Conservation (phyloP, 2,888 invertebrate genomes). For the Eupithecia centaureata region DNA sequence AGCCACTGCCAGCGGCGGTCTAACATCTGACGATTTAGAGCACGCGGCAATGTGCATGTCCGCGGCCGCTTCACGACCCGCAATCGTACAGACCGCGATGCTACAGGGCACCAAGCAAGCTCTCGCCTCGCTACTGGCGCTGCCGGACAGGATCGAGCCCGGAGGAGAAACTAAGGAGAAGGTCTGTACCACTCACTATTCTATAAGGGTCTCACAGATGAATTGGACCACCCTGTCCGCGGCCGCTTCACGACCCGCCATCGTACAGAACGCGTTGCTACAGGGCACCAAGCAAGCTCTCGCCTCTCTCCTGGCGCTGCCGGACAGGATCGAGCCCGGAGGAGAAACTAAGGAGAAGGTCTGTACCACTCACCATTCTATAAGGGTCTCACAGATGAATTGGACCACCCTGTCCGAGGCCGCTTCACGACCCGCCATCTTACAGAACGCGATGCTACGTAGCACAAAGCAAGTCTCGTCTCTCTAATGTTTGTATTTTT, state of each 20-base stretch:
- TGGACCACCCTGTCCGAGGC: constrained; percentile 89
- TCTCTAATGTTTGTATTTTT: constrained; percentile 81
- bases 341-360: constrained; percentile 12
- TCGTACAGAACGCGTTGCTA: constrained; percentile 83
- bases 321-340: constrained; percentile 83
- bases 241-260: constrained; percentile 83
- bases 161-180: constrained; percentile 54
- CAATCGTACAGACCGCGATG: constrained; percentile 78
- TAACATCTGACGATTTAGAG: constrained; percentile 98
- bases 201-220: constrained; percentile 85
- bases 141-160: constrained; percentile 86
- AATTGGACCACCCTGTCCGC: constrained; percentile 92
- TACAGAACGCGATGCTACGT: constrained; percentile 84
- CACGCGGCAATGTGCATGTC: constrained; percentile 92
- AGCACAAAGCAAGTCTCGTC: constrained; percentile 85
- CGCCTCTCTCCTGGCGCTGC: constrained; percentile 88
- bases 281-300: constrained; percentile 85
- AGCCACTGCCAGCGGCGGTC: constrained; percentile 78
- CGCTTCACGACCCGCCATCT: constrained; percentile 80
- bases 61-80: constrained; percentile 86
- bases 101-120: constrained; percentile 86
- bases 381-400: not conserved
- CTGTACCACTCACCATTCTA: not conserved
- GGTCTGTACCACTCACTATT: constrained; percentile 5
- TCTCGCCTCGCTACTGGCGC: constrained; percentile 85